Percentiles rank a stretch among this genome's conserved stretches.
Conservation (phyloP, 2,888 invertebrate species). For the Acanthosepion esculentum region DNA sequence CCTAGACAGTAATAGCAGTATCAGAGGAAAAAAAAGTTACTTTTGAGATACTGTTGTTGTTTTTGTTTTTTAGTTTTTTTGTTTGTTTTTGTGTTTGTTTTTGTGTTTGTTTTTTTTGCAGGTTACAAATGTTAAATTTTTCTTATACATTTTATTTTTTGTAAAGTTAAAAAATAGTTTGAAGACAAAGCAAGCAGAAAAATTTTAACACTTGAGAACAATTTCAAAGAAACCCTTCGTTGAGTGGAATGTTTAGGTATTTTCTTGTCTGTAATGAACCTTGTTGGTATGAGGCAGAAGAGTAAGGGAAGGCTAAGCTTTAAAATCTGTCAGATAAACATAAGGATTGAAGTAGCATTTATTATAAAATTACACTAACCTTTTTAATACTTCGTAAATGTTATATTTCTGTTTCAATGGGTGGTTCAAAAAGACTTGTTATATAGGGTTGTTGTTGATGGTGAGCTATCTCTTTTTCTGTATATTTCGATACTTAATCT, state of each 20-base stretch:
- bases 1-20: no score
- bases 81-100: neutral
- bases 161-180: neutral
- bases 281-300: neutral
- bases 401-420: no score
- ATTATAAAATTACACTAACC: neutral
- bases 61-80: neutral
- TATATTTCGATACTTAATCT: no score
- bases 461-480: no score
- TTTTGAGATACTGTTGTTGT: no score
- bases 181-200: neutral
- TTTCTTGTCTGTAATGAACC: neutral
- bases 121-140: no score
- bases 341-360: neutral
- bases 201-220: neutral
- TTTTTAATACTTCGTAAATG: neutral
- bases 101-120: no score
- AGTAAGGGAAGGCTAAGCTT: neutral
- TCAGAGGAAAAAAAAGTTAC: no score
- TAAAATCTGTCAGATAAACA: neutral
- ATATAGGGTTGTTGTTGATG: no score
- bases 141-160: no score
- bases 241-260: neutral
- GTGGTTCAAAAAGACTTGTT: no score
- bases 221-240: neutral